Percentiles rank a stretch among this genome's conserved stretches.
phyloP scores from a whole-genome alignment of 2,888 invertebrate genomes.

The Drosophila rellima region DNA sequence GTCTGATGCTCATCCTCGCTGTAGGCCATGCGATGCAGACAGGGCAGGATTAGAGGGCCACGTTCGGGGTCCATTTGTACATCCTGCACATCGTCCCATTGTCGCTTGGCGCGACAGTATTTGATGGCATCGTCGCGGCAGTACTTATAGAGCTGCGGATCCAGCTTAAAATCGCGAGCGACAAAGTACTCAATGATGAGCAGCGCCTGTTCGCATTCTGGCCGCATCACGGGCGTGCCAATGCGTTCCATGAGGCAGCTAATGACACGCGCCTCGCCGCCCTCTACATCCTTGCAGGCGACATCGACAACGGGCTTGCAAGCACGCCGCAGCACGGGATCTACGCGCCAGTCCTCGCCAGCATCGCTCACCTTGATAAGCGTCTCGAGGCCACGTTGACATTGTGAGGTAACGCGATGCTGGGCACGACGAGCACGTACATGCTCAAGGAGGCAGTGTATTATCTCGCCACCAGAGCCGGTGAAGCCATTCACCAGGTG shows the following conservation, averaged over 20 bases:
- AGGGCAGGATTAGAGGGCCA: slow-evolving; percentile 94
- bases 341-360: slow-evolving; percentile 98
- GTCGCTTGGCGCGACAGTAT: slow-evolving; percentile 91
- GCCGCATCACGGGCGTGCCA: slow-evolving; percentile 92
- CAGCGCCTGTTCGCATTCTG: slow-evolving; percentile 95
- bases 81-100: slow-evolving; percentile 90
- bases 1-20: slow-evolving; percentile 86
- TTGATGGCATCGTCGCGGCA: slow-evolving; percentile 95
- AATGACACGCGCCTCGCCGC: slow-evolving; percentile 94
- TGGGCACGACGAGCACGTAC: slow-evolving; percentile 88
- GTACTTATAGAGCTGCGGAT: slow-evolving; percentile 93
- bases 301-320: slow-evolving; percentile 94
- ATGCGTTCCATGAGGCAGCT: slow-evolving; percentile 97
- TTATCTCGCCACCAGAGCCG: slow-evolving; percentile 91
- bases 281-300: slow-evolving; percentile 90
- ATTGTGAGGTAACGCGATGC: slow-evolving; percentile 89
- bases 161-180: slow-evolving; percentile 96
- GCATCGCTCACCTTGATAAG: slow-evolving; percentile 95
- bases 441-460: slow-evolving; percentile 98
- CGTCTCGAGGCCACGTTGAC: slow-evolving; percentile 92
- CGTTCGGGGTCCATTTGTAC: slow-evolving; percentile 90
- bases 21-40: slow-evolving; percentile 92
- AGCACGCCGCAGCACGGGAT: slow-evolving; percentile 94
- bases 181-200: slow-evolving; percentile 99
- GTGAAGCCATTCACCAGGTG: slow-evolving; percentile 69